Evolutionary conservation across 92 coral and sea anemone genomes (phyloP).

Genomic region (Porites divaricata): DNA sequence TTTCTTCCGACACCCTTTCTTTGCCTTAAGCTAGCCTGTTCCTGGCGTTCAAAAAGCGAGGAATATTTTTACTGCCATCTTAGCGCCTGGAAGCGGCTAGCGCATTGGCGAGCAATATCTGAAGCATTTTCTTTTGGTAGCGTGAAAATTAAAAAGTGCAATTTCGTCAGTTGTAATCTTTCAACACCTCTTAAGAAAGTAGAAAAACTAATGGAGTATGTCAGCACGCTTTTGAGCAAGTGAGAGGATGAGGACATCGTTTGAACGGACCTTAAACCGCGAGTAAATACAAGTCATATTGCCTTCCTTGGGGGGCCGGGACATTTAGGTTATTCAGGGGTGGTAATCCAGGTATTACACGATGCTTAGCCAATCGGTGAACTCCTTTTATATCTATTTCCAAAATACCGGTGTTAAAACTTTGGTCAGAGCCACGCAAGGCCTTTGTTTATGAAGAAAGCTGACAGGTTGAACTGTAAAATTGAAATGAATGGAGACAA

Average conservation of each 20-base stretch:
- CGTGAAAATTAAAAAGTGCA: not conserved
- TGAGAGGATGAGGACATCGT: not conserved
- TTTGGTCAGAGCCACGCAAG: not conserved
- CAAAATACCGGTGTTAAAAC: slow-evolving; percentile 11
- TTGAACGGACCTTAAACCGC: not conserved
- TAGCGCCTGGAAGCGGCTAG: not conserved
- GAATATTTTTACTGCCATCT: too few relatives aligned
- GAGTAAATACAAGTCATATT: not conserved
- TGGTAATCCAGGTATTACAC: slow-evolving; percentile 36
- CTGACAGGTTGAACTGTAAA: slow-evolving; percentile 24
- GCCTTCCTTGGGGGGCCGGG: not conserved
- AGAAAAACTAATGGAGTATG: not conserved
- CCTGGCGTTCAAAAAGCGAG: too few relatives aligned
- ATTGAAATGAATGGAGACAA: not conserved
- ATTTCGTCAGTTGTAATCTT: not conserved
- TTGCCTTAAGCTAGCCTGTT: too few relatives aligned
- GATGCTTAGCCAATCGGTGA: slow-evolving; percentile 10
- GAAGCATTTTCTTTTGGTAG: not conserved
- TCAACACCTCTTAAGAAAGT: not conserved
- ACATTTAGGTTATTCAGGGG: not conserved
- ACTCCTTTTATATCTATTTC: not conserved
- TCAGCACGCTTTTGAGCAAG: slow-evolving; percentile 1
- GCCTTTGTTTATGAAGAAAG: slow-evolving; percentile 23
- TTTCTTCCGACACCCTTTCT: too few relatives aligned
- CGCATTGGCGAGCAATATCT: not conserved